These are phyloP conservation scores for Callaeas wilsoni DNA, from an alignment of 2,113 vertebrate species.

Conservation along the genomic window DNA sequence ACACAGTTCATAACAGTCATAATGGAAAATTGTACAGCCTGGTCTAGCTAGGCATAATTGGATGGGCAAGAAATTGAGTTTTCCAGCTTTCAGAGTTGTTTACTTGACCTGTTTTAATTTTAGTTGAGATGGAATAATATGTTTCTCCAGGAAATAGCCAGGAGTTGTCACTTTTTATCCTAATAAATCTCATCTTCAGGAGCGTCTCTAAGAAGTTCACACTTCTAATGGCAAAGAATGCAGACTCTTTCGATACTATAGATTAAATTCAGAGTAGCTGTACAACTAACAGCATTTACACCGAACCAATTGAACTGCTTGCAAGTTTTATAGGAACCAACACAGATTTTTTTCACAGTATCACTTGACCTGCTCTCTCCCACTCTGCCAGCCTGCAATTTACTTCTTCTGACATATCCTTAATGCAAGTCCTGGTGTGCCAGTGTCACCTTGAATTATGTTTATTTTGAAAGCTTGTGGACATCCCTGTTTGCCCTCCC, in stretches of 20 bases:
- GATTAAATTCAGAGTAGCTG: neutral
- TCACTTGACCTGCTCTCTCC: neutral
- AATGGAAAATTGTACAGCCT: constrained; percentile 68
- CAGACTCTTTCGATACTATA: neutral
- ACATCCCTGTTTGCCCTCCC: neutral
- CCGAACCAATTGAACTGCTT: neutral
- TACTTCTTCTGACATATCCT: constrained; percentile 17
- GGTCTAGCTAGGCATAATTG: constrained; percentile 67
- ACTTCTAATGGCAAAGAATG: neutral
- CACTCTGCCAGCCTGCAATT: neutral
- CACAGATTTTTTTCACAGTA: neutral
- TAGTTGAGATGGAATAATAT: neutral
- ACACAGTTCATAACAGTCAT: constrained; percentile 64
- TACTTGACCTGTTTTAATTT: constrained; percentile 49
- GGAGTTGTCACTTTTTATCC: neutral
- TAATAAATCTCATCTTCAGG: constrained; percentile 8
- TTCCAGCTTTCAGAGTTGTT: constrained; percentile 49
- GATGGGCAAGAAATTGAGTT: constrained; percentile 68
- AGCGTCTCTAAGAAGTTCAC: neutral
- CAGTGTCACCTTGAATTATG: constrained; percentile 44
- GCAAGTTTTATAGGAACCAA: neutral
- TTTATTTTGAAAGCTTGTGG: constrained; percentile 40
- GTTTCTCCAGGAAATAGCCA: neutral
- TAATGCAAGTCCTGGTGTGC: constrained; percentile 38
- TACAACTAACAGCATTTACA: neutral